Base-by-base conservation (phyloP, 2,888 invertebrate species). In the Monoplex corrugatus region DNA sequence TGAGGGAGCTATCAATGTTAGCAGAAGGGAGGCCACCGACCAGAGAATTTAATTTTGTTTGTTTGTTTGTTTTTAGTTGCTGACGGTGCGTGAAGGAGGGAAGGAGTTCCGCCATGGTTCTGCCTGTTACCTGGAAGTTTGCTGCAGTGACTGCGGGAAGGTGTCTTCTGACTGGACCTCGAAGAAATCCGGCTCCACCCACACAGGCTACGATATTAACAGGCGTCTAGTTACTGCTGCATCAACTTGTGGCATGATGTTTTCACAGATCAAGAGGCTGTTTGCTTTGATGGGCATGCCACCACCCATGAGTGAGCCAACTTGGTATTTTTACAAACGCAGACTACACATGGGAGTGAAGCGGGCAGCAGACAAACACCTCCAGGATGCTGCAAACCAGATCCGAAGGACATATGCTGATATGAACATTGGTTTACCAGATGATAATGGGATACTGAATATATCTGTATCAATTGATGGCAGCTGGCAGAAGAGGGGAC, bases 151-250 rank as follows among this genome's bases (percentile, higher is more conserved):
- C 57, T 84, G 84, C 35, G 84, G 84, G n/a, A 84, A 57, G 50
- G 45, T 83, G 45, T 28, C 83, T 32, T 13, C 83, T 32, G 83
- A 83, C 13, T 45, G 13, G 13, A 86, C 40, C 2, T 68, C 86
- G 0, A n/a, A 44, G 40, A 86, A 68, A n/a, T 8, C 86, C 23
- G 86, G 86, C 28, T 19, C 68, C 16, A n/a, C 43, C 68, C 68
- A 86, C 68, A 86, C 86, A 0, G 86, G 86, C 68, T 86, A 50
- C 43, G 86, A 86, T n/a, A 35, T 44, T 40, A 86, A 68, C 86
- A 3, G 86, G 19, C 86, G 86, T 13, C 68, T 86, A 5, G 72
- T 43, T 2, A 50, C 72, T 28, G 86, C 86, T 10, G 84, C 84
- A 19, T n/a, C 84, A 10, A 8, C 84, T n/a, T 72, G 8, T 43